These are phyloP conservation scores for Frankliniella fusca DNA, from an alignment of 2,888 invertebrate genomes.

Conservation along the genomic window DNA sequence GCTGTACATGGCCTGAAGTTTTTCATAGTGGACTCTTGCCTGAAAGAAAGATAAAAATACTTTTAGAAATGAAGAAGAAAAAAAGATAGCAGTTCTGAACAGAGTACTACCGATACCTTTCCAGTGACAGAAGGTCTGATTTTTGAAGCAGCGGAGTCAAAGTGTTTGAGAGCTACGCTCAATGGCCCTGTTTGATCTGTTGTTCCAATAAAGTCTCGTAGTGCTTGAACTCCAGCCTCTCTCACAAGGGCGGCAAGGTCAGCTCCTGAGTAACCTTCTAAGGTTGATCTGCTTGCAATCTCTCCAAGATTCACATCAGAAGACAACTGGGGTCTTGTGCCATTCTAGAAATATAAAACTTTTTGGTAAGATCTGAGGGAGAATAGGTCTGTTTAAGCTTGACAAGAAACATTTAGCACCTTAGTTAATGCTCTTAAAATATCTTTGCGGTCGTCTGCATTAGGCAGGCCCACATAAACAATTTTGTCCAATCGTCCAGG, in stretches of 20 bases:
- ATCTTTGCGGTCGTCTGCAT: conserved; percentile 71
- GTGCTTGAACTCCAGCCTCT: conserved; percentile 76
- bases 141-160: conserved; percentile 69
- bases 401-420: conserved; percentile 48
- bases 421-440: conserved; percentile 87
- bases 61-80: neutral
- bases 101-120: conserved; percentile 50
- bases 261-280: conserved; percentile 86
- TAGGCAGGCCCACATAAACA: conserved; percentile 85
- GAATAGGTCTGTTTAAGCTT: neutral
- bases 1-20: conserved; percentile 54
- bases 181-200: conserved; percentile 29
- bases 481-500: conserved; percentile 88
- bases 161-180: conserved; percentile 63
- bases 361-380: neutral
- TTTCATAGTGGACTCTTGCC: conserved; percentile 63
- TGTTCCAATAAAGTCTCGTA: conserved; percentile 66
- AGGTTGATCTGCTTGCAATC: conserved; percentile 62
- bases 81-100: conserved; percentile 30
- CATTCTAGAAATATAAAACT: conserved; percentile 55
- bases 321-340: conserved; percentile 70
- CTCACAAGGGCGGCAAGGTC: conserved; percentile 86
- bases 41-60: conserved; percentile 42
- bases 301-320: conserved; percentile 70
- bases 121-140: conserved; percentile 82